Evolutionary conservation across 2,797 vertebrate genomes (phyloP).

Genomic region (Enteromius afrohamiltoni): DNA sequence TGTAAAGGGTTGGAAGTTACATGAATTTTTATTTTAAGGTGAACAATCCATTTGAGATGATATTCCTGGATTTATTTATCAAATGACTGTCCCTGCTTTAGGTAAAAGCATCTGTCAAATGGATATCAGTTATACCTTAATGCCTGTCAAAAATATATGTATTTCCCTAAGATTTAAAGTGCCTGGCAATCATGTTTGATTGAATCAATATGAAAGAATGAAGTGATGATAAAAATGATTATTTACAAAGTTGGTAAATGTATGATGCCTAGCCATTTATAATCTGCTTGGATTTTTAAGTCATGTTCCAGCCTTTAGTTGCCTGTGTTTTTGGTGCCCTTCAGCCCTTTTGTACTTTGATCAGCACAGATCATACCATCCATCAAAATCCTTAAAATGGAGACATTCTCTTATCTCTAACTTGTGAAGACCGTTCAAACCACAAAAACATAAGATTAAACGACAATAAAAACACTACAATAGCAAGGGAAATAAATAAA

Average conservation of each 20-base stretch:
- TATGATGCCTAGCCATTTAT: not conserved
- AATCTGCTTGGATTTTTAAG: not conserved
- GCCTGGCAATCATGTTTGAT: not conserved
- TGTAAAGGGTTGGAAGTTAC: not conserved
- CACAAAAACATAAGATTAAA: not conserved
- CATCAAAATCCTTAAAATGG: not conserved
- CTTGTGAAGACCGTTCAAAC: not conserved
- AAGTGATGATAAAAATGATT: not conserved
- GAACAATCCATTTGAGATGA: not conserved
- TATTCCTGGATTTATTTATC: not conserved
- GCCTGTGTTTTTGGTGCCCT: no score
- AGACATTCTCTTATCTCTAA: not conserved
- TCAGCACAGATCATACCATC: not conserved
- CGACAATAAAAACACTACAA: not conserved
- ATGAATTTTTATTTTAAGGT: not conserved
- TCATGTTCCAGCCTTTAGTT: not conserved
- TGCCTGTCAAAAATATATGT: not conserved
- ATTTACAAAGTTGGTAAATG: not conserved
- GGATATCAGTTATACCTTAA: not conserved
- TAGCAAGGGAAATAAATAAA: not conserved
- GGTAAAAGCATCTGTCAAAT: not conserved
- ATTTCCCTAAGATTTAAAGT: slow-evolving; percentile 26
- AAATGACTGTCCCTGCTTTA: not conserved
- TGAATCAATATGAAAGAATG: not conserved
- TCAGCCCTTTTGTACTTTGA: not conserved